Base-by-base conservation (phyloP, 1,140 invertebrate species). In the Drosophila pseudoobscura region DNA sequence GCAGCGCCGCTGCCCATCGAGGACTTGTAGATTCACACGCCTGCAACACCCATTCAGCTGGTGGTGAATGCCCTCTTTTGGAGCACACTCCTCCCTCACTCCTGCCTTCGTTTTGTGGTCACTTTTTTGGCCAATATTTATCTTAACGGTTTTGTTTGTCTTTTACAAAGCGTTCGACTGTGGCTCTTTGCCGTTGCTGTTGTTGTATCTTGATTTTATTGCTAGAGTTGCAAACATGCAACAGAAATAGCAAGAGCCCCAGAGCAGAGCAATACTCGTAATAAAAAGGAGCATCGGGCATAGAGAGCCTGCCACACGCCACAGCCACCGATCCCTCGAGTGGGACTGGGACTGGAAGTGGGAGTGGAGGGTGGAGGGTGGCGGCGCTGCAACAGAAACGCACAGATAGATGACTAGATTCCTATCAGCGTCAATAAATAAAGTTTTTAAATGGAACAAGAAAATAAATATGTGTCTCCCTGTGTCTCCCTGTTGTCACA, bases 361-460 rank as follows among this genome's bases (percentile, higher is more conserved):
- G 24, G 15, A 24, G 5, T 7, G 45, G 60, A 9, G 11, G 4
- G 15, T 13, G 4, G 9, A 31, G 43, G 8, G 29, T n/a, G 15
- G 17, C 41, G 50, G 41, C 52, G 44, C 20, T 57, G 65, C 62
- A 51, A 6, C 63, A 69, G 70, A 84, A 85, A 85, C 77, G 82
- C 77, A 78, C 71, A 80, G 82, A 85, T 85, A 85, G 77, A 80
- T 85, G 80, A 68, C 80, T 80, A 80, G 80, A 85, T 85, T 85
- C 82, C 80, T 80, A 85, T 85, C 80, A 85, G 80, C 82, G 82
- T 80, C 80, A 85, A 85, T 85, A 85, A 85, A 85, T 85, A 85
- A 85, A 87, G 82, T 85, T 85, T 85, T 85, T 87, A 85, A 85
- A 87, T 87, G 82, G 77, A 85, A 87, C 82, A 85, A 78, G 82